phyloP scores from a whole-genome alignment of 2,113 vertebrate species.

The Bolborhynchus lineola region DNA sequence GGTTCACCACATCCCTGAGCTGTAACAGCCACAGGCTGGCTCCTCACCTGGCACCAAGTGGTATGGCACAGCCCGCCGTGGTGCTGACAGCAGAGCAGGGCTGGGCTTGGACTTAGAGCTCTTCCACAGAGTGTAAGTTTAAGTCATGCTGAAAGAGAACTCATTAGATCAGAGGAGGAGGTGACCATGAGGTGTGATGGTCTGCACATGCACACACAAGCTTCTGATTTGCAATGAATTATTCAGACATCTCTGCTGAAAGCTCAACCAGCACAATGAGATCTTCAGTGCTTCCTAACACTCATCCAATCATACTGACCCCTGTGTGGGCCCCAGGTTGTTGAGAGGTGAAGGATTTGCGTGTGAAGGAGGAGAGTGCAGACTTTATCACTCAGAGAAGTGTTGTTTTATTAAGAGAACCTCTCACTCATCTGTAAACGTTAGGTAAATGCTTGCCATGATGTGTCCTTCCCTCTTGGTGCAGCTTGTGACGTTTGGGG shows the following conservation, averaged over 20 bases:
- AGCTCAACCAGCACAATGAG: rapidly evolving
- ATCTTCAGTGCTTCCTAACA: neutral
- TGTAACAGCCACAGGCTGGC: rapidly evolving
- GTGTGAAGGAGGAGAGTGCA: neutral
- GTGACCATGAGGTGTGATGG: neutral
- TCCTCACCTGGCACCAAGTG: neutral
- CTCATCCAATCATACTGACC: neutral
- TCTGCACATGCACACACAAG: neutral
- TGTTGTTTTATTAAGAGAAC: rapidly evolving
- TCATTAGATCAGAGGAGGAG: neutral
- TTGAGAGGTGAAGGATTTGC: neutral
- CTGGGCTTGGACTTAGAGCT: neutral
- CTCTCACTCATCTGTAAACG: neutral
- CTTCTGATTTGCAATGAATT: neutral
- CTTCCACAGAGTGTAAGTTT: neutral
- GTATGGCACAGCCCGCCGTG: neutral
- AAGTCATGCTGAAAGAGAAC: neutral
- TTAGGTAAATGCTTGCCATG: neutral
- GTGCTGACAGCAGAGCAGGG: neutral
- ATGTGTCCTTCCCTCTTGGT: neutral
- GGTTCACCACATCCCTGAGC: neutral
- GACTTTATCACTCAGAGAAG: neutral
- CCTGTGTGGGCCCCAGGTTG: neutral
- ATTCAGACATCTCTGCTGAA: neutral
- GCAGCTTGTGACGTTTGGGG: neutral